Percentiles rank a stretch among this genome's conserved stretches.
Conservation (phyloP, 2,113 vertebrate species). For the Cynopterus brachyotis region DNA sequence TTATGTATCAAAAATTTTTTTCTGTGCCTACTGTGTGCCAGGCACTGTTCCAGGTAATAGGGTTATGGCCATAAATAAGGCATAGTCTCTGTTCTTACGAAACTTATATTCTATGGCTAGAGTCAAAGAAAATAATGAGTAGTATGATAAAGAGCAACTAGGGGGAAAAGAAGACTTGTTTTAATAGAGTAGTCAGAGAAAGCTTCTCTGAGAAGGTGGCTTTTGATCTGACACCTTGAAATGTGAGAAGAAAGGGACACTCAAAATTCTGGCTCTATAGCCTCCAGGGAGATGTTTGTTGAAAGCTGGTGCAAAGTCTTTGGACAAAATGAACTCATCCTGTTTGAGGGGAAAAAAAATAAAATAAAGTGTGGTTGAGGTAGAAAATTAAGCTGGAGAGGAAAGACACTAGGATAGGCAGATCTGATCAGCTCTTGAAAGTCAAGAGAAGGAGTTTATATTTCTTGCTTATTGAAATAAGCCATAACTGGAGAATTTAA, state of each 20-base stretch:
- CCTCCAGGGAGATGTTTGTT: not conserved
- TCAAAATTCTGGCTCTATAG: not conserved
- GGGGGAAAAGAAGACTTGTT: not conserved
- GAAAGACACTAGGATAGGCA: not conserved
- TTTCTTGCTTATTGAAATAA: not conserved
- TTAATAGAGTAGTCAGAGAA: not conserved
- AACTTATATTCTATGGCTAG: not conserved
- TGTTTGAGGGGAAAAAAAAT: not conserved
- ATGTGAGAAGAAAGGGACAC: not conserved
- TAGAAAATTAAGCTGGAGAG: not conserved
- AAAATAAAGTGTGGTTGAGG: not conserved
- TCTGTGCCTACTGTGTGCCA: not conserved
- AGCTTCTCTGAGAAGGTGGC: not conserved
- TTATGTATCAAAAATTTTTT: not conserved
- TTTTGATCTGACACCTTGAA: not conserved
- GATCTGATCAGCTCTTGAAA: not conserved
- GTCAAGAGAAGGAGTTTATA: not conserved
- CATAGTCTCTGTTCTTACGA: not conserved
- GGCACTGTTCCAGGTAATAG: not conserved
- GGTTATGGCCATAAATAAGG: not conserved
- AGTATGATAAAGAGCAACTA: not conserved
- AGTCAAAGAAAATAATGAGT: not conserved
- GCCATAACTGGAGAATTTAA: not conserved
- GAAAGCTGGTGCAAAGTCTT: not conserved
- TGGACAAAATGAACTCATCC: not conserved